Percentiles rank a stretch among this genome's conserved stretches.
These are phyloP conservation scores for Chiroxiphia lanceolata DNA, from an alignment of 2,797 vertebrate species.

Conservation along the genomic window DNA sequence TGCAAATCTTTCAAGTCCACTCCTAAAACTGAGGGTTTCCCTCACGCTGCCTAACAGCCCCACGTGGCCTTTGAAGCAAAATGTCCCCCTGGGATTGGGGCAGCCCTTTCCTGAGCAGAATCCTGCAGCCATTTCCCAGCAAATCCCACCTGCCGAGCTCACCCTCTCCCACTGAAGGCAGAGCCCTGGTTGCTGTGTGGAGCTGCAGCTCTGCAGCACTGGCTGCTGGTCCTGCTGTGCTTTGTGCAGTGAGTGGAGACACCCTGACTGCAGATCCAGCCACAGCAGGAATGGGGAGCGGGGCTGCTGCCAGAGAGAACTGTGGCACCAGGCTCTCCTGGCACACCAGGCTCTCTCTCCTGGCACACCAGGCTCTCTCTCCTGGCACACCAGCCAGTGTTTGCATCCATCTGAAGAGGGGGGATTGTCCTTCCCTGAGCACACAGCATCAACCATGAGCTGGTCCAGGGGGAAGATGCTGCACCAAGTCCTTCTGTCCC, in stretches of 20 bases:
- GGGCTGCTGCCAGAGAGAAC: not conserved
- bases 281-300: fast-evolving
- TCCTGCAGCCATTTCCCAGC: not conserved
- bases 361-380: no score
- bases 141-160: not conserved
- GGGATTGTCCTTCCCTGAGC: not conserved
- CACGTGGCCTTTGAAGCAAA: not conserved
- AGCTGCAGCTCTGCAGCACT: not conserved
- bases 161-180: not conserved
- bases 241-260: not conserved
- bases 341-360: no score
- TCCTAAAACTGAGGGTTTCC: not conserved
- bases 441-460: not conserved
- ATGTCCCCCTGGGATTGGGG: fast-evolving
- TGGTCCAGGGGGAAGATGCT: not conserved
- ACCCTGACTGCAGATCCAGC: not conserved
- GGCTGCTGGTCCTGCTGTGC: not conserved
- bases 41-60: not conserved
- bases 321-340: not conserved
- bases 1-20: not conserved
- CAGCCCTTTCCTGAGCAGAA: not conserved
- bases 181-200: not conserved
- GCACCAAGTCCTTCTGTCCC: not conserved
- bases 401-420: not conserved
- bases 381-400: not conserved